phyloP scores from a whole-genome alignment of 2,888 invertebrate genomes.

The Apeira syringaria region DNA sequence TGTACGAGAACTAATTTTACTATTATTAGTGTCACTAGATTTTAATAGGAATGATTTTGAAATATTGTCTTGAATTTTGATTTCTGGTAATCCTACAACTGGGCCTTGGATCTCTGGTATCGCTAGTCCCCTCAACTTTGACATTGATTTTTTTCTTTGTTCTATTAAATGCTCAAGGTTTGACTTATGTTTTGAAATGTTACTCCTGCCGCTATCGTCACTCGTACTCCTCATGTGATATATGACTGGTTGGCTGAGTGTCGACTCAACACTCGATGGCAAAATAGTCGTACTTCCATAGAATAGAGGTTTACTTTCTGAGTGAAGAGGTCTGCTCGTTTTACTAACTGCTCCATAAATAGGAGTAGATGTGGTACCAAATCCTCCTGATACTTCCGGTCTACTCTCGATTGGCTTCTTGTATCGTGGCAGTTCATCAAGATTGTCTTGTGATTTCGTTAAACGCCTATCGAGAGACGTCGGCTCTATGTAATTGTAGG shows the following conservation, averaged over 20 bases:
- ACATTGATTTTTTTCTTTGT: conserved; percentile 91
- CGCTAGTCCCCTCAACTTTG: conserved; percentile 93
- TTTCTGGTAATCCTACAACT: conserved; percentile 91
- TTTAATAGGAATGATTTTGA: conserved; percentile 72
- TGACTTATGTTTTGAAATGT: conserved; percentile 78
- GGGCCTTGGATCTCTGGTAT: conserved; percentile 90
- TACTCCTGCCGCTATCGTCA: conserved; percentile 66
- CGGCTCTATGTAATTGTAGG: conserved; percentile 60
- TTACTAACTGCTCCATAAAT: conserved; percentile 46
- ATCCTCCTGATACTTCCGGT: conserved; percentile 79
- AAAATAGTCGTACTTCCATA: conserved; percentile 74
- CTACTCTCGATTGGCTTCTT: conserved; percentile 60
- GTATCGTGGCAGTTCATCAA: conserved; percentile 75
- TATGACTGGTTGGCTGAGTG: conserved; percentile 51
- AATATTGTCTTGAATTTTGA: conserved; percentile 88
- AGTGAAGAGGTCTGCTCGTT: conserved; percentile 41
- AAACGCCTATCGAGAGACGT: conserved; percentile 70
- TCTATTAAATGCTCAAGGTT: conserved; percentile 90
- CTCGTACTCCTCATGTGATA: conserved; percentile 72
- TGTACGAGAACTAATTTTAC: conserved; percentile 48
- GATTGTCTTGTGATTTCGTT: conserved; percentile 77
- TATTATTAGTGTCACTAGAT: conserved; percentile 51
- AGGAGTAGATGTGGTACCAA: conserved; percentile 55
- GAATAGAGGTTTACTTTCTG: conserved; percentile 66
- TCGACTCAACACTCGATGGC: conserved; percentile 53